Conservation (phyloP, 2,888 invertebrate genomes). For the Pocota personata region DNA sequence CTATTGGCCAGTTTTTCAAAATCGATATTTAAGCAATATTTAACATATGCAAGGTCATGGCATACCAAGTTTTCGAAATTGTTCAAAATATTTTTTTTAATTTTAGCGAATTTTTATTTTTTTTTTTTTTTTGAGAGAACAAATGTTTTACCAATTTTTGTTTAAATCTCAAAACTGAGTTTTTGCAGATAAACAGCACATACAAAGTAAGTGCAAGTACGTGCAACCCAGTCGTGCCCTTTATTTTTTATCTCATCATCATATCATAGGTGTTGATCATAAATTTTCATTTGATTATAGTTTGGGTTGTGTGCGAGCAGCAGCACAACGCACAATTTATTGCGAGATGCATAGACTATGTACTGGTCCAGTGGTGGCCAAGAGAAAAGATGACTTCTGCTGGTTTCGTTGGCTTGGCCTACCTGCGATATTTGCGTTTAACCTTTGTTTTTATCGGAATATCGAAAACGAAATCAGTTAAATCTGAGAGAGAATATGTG, state of each 20-base stretch:
- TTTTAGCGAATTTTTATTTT: no score
- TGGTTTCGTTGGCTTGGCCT: conserved; percentile 16
- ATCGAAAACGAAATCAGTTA: conserved; percentile 64
- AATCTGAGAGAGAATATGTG: conserved; percentile 10
- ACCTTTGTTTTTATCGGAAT: conserved; percentile 57
- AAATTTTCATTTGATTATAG: conserved; percentile 82
- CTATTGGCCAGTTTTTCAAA: no score
- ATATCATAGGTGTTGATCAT: conserved; percentile 82
- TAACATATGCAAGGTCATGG: no score
- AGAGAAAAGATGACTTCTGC: conserved; percentile 49
- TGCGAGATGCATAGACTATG: conserved; percentile 19
- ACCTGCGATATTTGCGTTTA: conserved; percentile 55
- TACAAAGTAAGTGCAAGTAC: no score
- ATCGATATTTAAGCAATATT: no score
- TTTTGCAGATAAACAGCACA: no score
- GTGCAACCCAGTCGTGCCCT: no score
- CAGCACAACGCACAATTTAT: conserved; percentile 64
- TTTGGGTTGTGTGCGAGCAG: conserved; percentile 37
- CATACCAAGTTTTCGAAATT: no score
- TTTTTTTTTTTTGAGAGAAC: conserved; percentile 32
- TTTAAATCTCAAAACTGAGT: no score
- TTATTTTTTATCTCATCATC: conserved; percentile 71
- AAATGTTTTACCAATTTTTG: no score
- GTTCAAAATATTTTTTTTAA: no score
- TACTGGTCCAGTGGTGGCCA: conserved; percentile 16